Evolutionary conservation across 2,888 invertebrate species (phyloP).

Genomic region (Linnaemya tessellans): DNA sequence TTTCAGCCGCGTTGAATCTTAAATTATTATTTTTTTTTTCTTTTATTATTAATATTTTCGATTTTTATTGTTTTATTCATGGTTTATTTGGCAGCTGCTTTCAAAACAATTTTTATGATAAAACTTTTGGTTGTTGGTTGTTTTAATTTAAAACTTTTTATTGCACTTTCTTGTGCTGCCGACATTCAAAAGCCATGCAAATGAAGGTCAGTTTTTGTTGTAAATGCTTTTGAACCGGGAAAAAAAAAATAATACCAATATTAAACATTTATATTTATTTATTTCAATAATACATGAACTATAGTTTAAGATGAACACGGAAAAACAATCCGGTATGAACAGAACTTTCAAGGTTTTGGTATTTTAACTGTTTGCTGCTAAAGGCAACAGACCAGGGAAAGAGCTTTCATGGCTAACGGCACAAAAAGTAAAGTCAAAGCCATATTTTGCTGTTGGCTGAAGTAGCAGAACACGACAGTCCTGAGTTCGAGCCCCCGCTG

Average conservation of each 20-base stretch:
- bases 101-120: constrained; percentile 68
- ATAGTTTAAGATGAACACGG: too few relatives aligned
- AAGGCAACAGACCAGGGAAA: too few relatives aligned
- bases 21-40: constrained; percentile 1
- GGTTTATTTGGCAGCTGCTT: constrained; percentile 66
- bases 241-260: background rate
- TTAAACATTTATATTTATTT: constrained; percentile 8
- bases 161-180: constrained; percentile 8
- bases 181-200: background rate
- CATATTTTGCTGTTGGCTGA: too few relatives aligned
- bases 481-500: too few relatives aligned
- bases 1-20: background rate
- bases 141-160: constrained; percentile 31
- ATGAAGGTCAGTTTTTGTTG: constrained; percentile 44
- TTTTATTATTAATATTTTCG: background rate
- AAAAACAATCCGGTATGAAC: too few relatives aligned
- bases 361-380: too few relatives aligned
- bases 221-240: background rate
- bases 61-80: constrained; percentile 28
- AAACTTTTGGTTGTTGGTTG: constrained; percentile 56
- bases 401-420: too few relatives aligned
- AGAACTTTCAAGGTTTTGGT: too few relatives aligned
- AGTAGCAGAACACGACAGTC: too few relatives aligned
- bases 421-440: too few relatives aligned
- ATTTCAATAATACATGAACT: background rate